A percentile compares a stretch with the other conserved stretches of the same genome.
These are phyloP conservation scores for Portunus trituberculatus DNA, from an alignment of 1,140 invertebrate species.

Conservation along the genomic window DNA sequence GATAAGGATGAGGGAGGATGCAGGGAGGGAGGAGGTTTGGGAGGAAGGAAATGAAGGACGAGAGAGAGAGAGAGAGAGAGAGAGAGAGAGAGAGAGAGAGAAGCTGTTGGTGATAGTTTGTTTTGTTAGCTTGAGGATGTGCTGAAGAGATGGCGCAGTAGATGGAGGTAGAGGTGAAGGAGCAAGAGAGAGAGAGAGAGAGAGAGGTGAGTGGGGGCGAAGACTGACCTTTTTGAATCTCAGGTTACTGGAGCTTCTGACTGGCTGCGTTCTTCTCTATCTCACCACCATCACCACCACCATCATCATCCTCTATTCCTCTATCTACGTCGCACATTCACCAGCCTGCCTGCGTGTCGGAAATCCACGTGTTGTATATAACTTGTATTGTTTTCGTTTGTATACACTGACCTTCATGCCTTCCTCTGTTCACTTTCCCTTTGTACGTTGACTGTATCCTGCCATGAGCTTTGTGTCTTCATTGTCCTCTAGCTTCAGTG, in stretches of 20 bases:
- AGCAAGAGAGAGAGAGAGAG: too few species aligned
- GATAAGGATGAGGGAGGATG: not conserved
- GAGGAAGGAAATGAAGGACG: not conserved
- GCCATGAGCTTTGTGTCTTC: too few species aligned
- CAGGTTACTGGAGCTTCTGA: not conserved
- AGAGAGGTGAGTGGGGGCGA: not conserved
- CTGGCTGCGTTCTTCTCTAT: not conserved
- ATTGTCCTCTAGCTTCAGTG: too few species aligned
- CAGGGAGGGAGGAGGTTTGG: not conserved
- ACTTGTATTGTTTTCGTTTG: not conserved
- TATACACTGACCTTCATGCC: not conserved
- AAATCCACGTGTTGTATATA: not conserved
- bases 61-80: too few species aligned
- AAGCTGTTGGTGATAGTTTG: not conserved
- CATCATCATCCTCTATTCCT: not conserved
- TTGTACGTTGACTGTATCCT: too few species aligned
- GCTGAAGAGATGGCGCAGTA: not conserved
- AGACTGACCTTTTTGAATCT: constrained; percentile 5
- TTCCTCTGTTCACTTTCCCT: not conserved
- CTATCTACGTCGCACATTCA: not conserved
- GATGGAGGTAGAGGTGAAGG: too few species aligned
- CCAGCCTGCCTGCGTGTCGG: not conserved
- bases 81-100: too few species aligned
- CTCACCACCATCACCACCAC: not conserved
- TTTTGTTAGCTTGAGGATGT: not conserved